phyloP scores from a whole-genome alignment of 92 coral and sea anemone species.

The Actinostola sp. region DNA sequence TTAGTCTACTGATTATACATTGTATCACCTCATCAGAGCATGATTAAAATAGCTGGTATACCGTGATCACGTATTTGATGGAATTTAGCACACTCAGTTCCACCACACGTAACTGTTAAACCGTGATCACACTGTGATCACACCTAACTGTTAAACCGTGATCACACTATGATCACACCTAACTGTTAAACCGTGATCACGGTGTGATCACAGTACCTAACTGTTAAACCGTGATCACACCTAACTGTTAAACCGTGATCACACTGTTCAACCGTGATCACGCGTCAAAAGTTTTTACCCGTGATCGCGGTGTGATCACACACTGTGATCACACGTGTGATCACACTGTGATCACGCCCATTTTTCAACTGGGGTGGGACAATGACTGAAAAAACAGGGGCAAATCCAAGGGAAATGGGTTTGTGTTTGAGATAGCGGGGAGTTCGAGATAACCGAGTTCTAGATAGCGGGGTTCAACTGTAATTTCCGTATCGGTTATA shows the following conservation, averaged over 20 bases:
- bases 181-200: not conserved
- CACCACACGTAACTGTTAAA: not conserved
- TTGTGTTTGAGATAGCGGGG: no score
- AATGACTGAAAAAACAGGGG: no score
- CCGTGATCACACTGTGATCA: not conserved
- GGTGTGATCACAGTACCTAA: conserved; percentile 5
- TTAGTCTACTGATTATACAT: no score
- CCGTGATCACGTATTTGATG: no score
- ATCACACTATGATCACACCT: not conserved
- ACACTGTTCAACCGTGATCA: not conserved
- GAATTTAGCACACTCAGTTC: no score
- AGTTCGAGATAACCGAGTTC: no score
- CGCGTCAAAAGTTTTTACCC: conserved; percentile 6
- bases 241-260: not conserved
- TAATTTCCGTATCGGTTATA: no score
- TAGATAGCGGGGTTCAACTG: no score
- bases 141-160: not conserved
- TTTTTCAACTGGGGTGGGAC: conserved; percentile 6
- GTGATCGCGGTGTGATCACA: conserved; percentile 12
- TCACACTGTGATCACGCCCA: conserved; percentile 5
- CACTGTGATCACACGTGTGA: not conserved
- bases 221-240: conserved; percentile 3
- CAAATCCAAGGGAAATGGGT: no score
- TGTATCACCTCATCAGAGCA: no score
- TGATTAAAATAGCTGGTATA: no score